Evolutionary conservation across 2,113 vertebrate species (phyloP), one percentile per base, ranked within the genome.

Genomic region (Mormoops blainvillei): DNA sequence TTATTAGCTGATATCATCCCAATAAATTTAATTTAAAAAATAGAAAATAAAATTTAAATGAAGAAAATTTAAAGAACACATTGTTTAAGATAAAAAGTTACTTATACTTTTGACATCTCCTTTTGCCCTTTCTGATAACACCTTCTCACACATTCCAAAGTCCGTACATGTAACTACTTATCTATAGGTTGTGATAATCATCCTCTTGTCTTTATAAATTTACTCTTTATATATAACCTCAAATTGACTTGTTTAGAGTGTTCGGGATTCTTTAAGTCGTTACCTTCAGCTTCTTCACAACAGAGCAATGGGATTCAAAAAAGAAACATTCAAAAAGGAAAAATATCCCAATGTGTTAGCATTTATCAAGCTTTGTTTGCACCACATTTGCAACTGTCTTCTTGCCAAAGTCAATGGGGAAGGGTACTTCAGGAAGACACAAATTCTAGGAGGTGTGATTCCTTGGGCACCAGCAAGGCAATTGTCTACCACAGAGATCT

Each of bases 391-490:
- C 36, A 78, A 31, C 36, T 52, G 12, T 6, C 7, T 50, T 12
- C 9, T 7, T 87, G 61, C 6, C 45, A 28, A 19, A 38, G 56
- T 58, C 38, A 24, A 2, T 0, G 0, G 18, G 9, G 6, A 16
- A 36, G 20, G 6, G 0, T 31, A 4, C 1, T 38, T 88, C 11
- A 43, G 18, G 56, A 43, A 3, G 15, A 63, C 22, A 26, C 6
- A 4, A 16, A 38, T 48, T 45, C 22, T 31, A 33, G 4, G 7
- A 54, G 1, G 8, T 22, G 11, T 31, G 3, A 58, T 36, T 71
- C 12, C 1, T 20, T 28, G 1, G 28, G 8, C 15, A 2, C 20
- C 22, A 67, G 3, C 13, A 22, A 61, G n/a, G 1, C 16, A 36
- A 36, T 4, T 28, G 5, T 22, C 12, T 48, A 5, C 24, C 1